Percentiles rank a stretch among this genome's conserved stretches.
phyloP scores from a whole-genome alignment of 1,140 invertebrate species.

The Euwallacea similis region DNA sequence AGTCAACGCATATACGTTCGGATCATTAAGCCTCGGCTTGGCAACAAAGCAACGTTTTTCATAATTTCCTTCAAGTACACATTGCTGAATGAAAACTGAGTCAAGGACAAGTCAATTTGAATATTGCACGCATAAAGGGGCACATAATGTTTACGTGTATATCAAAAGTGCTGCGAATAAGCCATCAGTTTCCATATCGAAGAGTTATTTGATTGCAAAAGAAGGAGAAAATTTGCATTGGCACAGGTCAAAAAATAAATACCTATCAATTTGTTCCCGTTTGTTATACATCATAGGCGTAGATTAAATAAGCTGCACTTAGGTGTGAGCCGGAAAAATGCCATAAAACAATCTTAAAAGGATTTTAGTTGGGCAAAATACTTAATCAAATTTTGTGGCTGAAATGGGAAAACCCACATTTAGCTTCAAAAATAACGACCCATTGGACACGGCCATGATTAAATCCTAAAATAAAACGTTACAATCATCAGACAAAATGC shows the following conservation, averaged over 20 bases:
- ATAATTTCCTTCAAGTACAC: background rate
- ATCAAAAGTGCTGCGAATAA: too few species aligned
- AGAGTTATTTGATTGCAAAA: background rate
- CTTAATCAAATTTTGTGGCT: too few species aligned
- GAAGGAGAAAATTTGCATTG: background rate
- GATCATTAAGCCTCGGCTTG: background rate
- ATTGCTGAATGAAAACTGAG: constrained; percentile 18
- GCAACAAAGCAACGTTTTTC: constrained; percentile 11
- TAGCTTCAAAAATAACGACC: background rate
- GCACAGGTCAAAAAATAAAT: too few species aligned
- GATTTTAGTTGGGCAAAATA: too few species aligned
- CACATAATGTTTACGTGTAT: background rate
- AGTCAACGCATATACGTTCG: too few species aligned
- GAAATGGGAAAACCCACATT: too few species aligned
- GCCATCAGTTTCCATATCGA: background rate
- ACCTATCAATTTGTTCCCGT: too few species aligned
- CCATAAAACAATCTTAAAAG: too few species aligned
- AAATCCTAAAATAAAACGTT: constrained; percentile 38
- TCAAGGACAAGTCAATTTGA: constrained; percentile 19
- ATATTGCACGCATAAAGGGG: constrained; percentile 19
- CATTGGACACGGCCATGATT: constrained; percentile 19
- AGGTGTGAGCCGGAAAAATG: too few species aligned
- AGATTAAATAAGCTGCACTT: too few species aligned
- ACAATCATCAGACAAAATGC: constrained; percentile 34
- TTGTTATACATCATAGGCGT: too few species aligned